Evolutionary conservation across 2,797 vertebrate genomes (phyloP).

Genomic region (Zalophus californianus): DNA sequence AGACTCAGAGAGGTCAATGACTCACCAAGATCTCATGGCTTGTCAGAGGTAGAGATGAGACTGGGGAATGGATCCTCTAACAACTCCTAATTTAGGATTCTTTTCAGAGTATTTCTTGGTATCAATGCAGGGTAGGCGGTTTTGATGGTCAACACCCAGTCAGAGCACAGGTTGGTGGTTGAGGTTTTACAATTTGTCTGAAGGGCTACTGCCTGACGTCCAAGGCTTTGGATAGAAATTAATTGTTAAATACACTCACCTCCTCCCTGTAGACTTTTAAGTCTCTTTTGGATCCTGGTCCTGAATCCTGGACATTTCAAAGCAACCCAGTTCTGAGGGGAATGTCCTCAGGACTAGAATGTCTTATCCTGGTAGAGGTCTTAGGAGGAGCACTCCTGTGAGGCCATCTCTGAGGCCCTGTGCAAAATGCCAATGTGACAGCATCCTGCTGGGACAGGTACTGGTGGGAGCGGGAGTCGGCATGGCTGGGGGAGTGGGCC

Average conservation of each 20-base stretch:
- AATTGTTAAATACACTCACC: not conserved
- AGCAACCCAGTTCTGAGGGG: not conserved
- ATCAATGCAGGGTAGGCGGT: not conserved
- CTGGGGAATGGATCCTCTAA: not conserved
- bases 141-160: not conserved
- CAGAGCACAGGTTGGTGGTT: not conserved
- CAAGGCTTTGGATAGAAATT: conserved; percentile 6
- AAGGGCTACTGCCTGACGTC: not conserved
- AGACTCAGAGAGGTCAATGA: not conserved
- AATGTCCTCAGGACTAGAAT: not conserved
- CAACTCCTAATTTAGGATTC: not conserved
- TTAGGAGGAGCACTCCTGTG: not conserved
- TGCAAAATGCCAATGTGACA: not conserved
- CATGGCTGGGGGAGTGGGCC: not conserved
- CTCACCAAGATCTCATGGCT: conserved; percentile 57
- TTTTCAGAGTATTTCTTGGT: not conserved
- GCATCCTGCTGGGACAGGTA: not conserved
- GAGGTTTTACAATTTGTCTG: not conserved
- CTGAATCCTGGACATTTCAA: not conserved
- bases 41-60: not conserved
- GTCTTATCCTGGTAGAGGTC: not conserved
- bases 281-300: not conserved
- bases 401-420: not conserved
- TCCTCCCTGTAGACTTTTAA: not conserved
- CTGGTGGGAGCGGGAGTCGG: not conserved